Conservation (phyloP, 2,113 vertebrate genomes). For the Ictalurus furcatus region DNA sequence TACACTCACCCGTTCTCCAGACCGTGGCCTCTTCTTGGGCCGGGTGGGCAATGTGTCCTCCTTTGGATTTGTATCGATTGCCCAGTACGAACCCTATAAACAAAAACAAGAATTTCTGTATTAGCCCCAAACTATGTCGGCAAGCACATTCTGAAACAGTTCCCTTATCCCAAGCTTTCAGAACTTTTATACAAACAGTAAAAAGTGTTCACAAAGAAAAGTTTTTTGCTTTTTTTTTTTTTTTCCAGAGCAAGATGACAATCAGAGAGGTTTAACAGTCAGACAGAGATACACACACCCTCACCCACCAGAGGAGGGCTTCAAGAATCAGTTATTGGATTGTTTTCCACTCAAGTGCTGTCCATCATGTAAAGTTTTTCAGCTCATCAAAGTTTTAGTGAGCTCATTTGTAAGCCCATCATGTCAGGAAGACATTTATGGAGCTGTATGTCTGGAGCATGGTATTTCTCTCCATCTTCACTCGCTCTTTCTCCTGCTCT, state of each 20-base stretch:
- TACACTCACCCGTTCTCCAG: slow-evolving; percentile 84
- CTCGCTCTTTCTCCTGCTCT: slow-evolving; percentile 17
- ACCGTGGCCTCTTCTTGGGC: slow-evolving; percentile 91
- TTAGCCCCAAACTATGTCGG: slow-evolving; percentile 47
- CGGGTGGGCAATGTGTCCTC: slow-evolving; percentile 86
- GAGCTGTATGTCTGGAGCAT: slow-evolving; percentile 34
- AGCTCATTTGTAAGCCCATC: slow-evolving; percentile 47
- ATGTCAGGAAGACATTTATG: slow-evolving; percentile 40
- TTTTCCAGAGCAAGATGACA: neutral
- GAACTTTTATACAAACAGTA: slow-evolving; percentile 12
- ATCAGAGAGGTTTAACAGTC: slow-evolving; percentile 20
- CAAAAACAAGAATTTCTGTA: slow-evolving; percentile 47
- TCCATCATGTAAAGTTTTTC: slow-evolving; percentile 44
- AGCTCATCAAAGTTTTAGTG: slow-evolving; percentile 52
- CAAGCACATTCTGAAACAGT: neutral
- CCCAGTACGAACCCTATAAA: slow-evolving; percentile 89
- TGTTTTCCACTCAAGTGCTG: slow-evolving; percentile 3
- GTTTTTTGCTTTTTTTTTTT: neutral
- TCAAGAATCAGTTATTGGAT: slow-evolving; percentile 28
- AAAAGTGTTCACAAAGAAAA: slow-evolving; percentile 11
- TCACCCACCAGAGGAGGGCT: neutral
- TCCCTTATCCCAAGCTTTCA: neutral
- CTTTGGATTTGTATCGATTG: slow-evolving; percentile 91
- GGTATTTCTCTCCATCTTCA: slow-evolving; percentile 9
- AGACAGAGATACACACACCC: neutral